Conservation (phyloP, 2,888 invertebrate genomes). For the Apodemia mormo region DNA sequence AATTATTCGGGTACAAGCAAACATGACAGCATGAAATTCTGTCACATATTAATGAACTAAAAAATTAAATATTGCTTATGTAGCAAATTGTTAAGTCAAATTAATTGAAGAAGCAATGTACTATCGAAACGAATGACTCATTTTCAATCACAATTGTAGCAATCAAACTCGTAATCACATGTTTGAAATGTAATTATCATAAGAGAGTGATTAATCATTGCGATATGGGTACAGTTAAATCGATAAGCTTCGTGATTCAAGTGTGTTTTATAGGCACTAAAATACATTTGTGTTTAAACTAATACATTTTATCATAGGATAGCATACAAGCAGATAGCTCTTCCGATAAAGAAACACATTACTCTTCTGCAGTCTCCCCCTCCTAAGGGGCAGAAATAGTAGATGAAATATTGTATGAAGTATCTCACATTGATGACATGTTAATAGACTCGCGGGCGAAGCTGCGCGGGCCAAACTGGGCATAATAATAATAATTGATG, state of each 20-base stretch:
- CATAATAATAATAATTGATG: too few relatives aligned
- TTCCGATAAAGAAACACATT: too few relatives aligned
- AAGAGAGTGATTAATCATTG: constrained; percentile 10
- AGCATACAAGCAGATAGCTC: too few relatives aligned
- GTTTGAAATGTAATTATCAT: constrained; percentile 11
- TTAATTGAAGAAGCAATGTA: constrained; percentile 2
- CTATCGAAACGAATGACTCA: constrained; percentile 4
- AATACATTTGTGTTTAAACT: background rate
- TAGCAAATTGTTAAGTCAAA: background rate
- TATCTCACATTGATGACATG: too few relatives aligned
- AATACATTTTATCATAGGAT: too few relatives aligned
- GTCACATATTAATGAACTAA: background rate
- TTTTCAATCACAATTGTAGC: background rate
- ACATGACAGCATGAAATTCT: too few relatives aligned
- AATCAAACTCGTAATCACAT: constrained; percentile 7
- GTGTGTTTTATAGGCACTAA: background rate
- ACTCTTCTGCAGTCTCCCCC: too few relatives aligned
- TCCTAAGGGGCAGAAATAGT: too few relatives aligned
- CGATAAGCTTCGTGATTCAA: background rate
- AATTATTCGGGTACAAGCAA: too few relatives aligned
- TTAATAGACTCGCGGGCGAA: too few relatives aligned
- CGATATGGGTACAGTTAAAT: background rate
- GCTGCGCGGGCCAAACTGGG: too few relatives aligned
- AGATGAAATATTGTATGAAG: too few relatives aligned
- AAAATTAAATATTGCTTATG: background rate